phyloP scores from a whole-genome alignment of 2,113 vertebrate species.

The Semicossyphus pulcher region DNA sequence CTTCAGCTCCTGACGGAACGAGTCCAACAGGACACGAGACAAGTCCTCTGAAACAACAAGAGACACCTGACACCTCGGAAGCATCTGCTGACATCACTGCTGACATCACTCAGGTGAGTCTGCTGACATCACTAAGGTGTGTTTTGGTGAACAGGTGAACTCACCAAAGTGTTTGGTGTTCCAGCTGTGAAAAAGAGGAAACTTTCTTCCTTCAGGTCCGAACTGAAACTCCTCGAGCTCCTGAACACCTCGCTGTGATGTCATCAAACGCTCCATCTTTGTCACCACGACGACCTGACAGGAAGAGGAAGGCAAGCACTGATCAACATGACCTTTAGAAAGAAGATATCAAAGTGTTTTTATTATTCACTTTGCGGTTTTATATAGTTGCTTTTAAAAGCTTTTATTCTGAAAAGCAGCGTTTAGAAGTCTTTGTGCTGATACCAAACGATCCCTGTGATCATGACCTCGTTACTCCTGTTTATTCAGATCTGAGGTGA shows the following conservation, averaged over 20 bases:
- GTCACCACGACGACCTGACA: slow-evolving; percentile 67
- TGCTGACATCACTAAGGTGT: background rate
- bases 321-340: too few species aligned
- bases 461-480: too few species aligned
- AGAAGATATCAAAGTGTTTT: too few species aligned
- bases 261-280: slow-evolving; percentile 92
- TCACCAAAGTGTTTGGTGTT: slow-evolving; percentile 89
- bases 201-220: slow-evolving; percentile 65
- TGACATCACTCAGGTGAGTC: background rate
- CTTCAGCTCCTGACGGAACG: slow-evolving; percentile 87
- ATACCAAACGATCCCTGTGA: too few species aligned
- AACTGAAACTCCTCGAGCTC: slow-evolving; percentile 88
- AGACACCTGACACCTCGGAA: background rate
- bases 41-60: slow-evolving; percentile 80
- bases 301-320: background rate
- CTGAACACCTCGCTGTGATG: slow-evolving; percentile 86
- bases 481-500: too few species aligned
- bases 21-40: slow-evolving; percentile 79
- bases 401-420: too few species aligned
- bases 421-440: too few species aligned
- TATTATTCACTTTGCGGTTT: too few species aligned
- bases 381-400: too few species aligned
- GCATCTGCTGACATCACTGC: background rate
- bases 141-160: background rate
- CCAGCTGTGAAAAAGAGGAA: slow-evolving; percentile 90